Base-by-base conservation (phyloP, 2,888 invertebrate genomes). In the Doris montereyensis region DNA sequence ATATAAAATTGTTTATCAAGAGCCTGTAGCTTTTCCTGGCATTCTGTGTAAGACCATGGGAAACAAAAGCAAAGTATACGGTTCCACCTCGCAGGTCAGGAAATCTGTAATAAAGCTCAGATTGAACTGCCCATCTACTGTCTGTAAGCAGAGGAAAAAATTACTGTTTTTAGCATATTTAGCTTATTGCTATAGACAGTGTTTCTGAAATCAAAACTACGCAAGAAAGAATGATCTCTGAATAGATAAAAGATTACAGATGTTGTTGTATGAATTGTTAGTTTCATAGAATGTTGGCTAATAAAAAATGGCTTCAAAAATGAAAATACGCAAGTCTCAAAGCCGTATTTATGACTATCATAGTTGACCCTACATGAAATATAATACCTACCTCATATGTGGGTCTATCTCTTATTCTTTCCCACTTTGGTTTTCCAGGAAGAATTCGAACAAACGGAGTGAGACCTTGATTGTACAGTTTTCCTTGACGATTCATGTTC, bases 11-110 rank as follows among this genome's bases (percentile, higher is more conserved):
- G 85, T 35, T 84, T 85, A 89, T 96, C 96, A 70, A 96, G 93
- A 72, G 93, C 93, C 83, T 93, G 93, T 32, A 97, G 92, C 86
- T 94, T 94, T 82, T 94, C 94, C 91, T 96, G 95, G 75, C 96
- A 93, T 87, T 97, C 97, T 0, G 94, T 93, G 89, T 96, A 97
- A 0, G 96, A 95, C 92, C 95, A 97, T 1, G 97, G 97, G 91
- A 95, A 97, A 4, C 97, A 97, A 92, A 97, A 0, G 97, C 97
- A 92, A 97, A 96, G 92, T 96, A 97, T 5, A 95, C 95, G 2
- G 95, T 94, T 26, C 95, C 94, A 82, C 94, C 88, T 78, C 85
- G 85, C 2, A 86, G 82, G 74, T 90, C 90, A 10, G 88, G 86
- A 78, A 92, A 92, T 94, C 96, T 86, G 95, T 96, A 78, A 93